Percentiles rank a stretch among this genome's conserved stretches.
Evolutionary conservation across 1,140 invertebrate genomes (phyloP).

Genomic region (Dufourea novaeangliae): DNA sequence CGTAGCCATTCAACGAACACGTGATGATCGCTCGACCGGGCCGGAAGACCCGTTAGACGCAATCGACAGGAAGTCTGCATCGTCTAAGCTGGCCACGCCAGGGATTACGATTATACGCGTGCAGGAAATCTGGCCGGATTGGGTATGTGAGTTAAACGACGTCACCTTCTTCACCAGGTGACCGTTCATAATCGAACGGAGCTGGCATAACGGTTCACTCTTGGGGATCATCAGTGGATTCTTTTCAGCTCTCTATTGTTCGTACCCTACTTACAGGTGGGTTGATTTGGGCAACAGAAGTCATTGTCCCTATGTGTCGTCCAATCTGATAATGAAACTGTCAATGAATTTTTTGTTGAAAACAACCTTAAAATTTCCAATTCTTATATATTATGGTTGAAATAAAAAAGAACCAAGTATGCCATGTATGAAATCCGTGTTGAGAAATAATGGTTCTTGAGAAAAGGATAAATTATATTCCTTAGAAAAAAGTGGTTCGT

Average conservation of each 20-base stretch:
- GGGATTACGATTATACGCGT: constrained; percentile 26
- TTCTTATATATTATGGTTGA: no score
- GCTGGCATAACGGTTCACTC: constrained; percentile 31
- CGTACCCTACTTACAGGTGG: background rate
- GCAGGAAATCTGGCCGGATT: constrained; percentile 15
- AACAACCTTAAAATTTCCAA: no score
- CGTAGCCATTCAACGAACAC: constrained; percentile 2
- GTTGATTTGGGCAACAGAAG: background rate
- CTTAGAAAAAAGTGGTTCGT: no score
- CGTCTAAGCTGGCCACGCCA: constrained; percentile 12
- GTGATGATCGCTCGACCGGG: background rate
- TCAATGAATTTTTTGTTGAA: no score
- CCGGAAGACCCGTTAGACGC: constrained; percentile 39
- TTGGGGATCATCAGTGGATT: background rate
- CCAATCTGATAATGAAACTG: background rate
- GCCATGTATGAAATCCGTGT: no score
- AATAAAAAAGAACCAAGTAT: no score
- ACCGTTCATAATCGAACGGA: constrained; percentile 32
- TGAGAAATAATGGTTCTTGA: no score
- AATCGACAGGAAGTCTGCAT: constrained; percentile 37
- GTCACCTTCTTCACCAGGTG: constrained; percentile 13
- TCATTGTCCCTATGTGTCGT: background rate
- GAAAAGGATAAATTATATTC: no score
- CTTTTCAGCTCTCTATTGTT: no score
- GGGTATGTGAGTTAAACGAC: constrained; percentile 3